A percentile compares a stretch with the other conserved stretches of the same genome.
These are phyloP conservation scores for Sinocyclocheilus rhinocerous DNA, from an alignment of 2,113 vertebrate species.

Conservation along the genomic window DNA sequence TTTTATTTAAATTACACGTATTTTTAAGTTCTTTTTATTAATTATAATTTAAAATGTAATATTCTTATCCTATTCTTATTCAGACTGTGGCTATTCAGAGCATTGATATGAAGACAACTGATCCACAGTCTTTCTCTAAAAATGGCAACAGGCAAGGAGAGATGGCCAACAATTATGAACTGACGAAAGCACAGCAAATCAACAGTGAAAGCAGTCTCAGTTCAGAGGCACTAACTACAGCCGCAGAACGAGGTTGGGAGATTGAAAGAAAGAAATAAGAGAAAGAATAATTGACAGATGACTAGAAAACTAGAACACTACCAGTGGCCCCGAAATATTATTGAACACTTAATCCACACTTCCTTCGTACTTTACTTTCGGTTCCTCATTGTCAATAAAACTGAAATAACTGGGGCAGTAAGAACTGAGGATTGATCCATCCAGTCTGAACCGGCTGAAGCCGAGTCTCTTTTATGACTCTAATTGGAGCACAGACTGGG, in stretches of 20 bases:
- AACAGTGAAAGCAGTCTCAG: slow-evolving; percentile 1
- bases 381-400: not conserved
- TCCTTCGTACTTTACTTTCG: not conserved
- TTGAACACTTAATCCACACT: not conserved
- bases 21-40: too few species aligned
- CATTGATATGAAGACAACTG: not conserved
- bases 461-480: slow-evolving; percentile 12
- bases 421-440: not conserved
- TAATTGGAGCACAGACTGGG: slow-evolving; percentile 41
- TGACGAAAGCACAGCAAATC: slow-evolving; percentile 20
- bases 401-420: not conserved
- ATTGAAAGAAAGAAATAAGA: not conserved
- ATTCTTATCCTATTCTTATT: not conserved
- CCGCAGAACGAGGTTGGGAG: not conserved
- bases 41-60: too few species aligned
- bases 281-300: not conserved
- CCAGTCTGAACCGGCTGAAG: slow-evolving; percentile 4
- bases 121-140: slow-evolving; percentile 4
- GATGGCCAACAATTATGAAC: slow-evolving; percentile 11
- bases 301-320: not conserved
- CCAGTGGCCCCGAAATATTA: not conserved
- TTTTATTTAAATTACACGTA: too few species aligned
- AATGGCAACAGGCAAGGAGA: not conserved
- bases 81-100: not conserved
- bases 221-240: not conserved